A percentile compares a stretch with the other conserved stretches of the same genome.
phyloP scores from a whole-genome alignment of 1,140 invertebrate genomes.

The Pseudobourletiella spinata region DNA sequence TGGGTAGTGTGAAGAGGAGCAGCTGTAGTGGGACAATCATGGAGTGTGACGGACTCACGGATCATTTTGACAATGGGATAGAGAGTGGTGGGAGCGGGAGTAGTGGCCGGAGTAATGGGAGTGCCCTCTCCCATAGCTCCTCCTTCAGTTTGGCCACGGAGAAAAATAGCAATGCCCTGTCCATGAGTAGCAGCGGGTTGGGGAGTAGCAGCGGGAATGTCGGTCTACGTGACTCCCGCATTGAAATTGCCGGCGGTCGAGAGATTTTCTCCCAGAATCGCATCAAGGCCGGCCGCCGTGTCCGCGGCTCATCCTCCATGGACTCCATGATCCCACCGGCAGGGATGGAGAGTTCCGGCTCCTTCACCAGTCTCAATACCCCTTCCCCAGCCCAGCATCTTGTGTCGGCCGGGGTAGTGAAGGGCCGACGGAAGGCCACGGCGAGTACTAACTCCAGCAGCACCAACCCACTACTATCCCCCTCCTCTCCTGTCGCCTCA shows the following conservation, averaged over 20 bases:
- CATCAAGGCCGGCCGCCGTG: constrained; percentile 52
- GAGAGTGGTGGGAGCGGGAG: constrained; percentile 24
- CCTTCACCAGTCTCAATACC: not conserved
- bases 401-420: not conserved
- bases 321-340: not conserved
- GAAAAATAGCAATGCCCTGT: not conserved
- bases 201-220: not conserved
- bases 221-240: constrained; percentile 47
- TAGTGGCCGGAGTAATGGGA: constrained; percentile 9
- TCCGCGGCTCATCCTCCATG: constrained; percentile 43
- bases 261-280: constrained; percentile 76
- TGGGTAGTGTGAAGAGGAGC: not conserved
- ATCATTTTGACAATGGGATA: constrained; percentile 33
- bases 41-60: constrained; percentile 29
- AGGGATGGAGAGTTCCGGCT: not conserved
- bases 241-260: constrained; percentile 73
- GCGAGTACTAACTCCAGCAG: too few relatives aligned
- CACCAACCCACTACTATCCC: not conserved
- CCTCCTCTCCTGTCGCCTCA: not conserved
- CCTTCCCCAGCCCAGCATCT: not conserved
- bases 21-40: constrained; percentile 13
- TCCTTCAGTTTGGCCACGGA: not conserved
- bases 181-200: not conserved
- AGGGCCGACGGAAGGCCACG: not conserved
- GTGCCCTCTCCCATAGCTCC: constrained; percentile 1